Base-by-base conservation (phyloP, 37 sponge, comb jelly and placozoan species). In the Tethya wilhelma region DNA sequence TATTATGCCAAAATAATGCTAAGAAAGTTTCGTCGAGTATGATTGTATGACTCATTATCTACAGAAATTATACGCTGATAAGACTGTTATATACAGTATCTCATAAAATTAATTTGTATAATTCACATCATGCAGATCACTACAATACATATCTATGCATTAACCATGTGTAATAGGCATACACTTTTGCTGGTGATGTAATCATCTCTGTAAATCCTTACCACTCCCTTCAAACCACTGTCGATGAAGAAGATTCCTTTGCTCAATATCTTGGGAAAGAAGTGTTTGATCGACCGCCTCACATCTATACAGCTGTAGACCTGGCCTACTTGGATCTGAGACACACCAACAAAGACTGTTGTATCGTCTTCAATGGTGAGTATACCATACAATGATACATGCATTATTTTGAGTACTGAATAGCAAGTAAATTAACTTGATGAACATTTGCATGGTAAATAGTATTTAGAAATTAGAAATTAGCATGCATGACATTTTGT, bases 141-240 rank as follows among this genome's bases (percentile, higher is more conserved):
- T 9, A 44, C 26, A n/a, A 4, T 44, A 7, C 37, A 17, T 73
- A 37, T 6, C 9, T 42, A 14, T 49, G 17, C 55, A 49, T 17
- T 49, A 9, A 49, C 28, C 62, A 71, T 64, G 87, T 91, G 64
- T 91, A n/a, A n/a, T n/a, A n/a, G n/a, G n/a, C n/a, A n/a, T n/a
- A 87, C 69, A 91, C 92, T 0, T 82, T 87, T 79, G 87, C 87
- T 32, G 92, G 92, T 17, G 92, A 91, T 59, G 90, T 87, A 17
- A 74, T 91, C n/a, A 84, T 91, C 7, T 91, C 92, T 41, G 84
- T 91, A 22, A 91, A 91, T 40, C 92, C 92, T 25, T 91, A 91
- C 79, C 38, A 56, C 32, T 25, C 30, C 14, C 45, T 83, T 34
- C 80, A 87, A 44, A 60, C 71, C 17, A 64, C 17, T 17, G 88